A percentile compares a stretch with the other conserved stretches of the same genome.
These are phyloP conservation scores for Corythoichthys haematopterus DNA, from an alignment of 2,113 vertebrate species.

Conservation along the genomic window DNA sequence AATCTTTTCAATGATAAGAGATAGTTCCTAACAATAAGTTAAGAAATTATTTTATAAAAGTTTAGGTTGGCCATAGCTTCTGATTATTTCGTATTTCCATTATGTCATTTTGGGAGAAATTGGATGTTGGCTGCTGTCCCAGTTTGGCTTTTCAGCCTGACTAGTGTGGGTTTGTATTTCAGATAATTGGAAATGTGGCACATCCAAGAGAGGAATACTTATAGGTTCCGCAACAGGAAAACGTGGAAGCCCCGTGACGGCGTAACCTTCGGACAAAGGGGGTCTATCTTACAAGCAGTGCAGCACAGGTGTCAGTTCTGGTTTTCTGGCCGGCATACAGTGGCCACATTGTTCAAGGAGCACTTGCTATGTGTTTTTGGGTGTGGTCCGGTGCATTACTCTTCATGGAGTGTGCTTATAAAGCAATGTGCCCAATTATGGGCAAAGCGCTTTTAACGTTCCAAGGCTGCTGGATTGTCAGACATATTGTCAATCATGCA, in stretches of 20 bases:
- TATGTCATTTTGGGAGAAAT: no score
- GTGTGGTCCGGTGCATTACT: background rate
- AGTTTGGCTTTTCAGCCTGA: no score
- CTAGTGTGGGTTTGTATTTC: background rate
- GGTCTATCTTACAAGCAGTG: background rate
- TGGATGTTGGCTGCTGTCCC: no score
- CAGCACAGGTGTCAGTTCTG: slow-evolving; percentile 4
- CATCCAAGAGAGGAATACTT: background rate
- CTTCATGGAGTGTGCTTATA: background rate
- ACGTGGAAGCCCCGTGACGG: background rate
- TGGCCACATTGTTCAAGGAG: background rate
- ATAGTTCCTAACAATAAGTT: no score
- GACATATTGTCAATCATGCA: background rate
- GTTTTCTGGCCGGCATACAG: background rate
- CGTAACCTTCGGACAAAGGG: background rate
- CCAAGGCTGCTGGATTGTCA: background rate
- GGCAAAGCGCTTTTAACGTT: background rate
- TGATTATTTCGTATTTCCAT: no score
- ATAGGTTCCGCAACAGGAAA: background rate
- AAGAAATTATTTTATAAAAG: no score
- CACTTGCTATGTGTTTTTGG: background rate
- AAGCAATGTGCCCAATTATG: background rate
- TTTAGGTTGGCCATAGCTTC: no score
- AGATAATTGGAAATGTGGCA: background rate
- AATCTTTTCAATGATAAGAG: no score